phyloP scores from a whole-genome alignment of 2,888 invertebrate species.

The Andrena trimmerana region DNA sequence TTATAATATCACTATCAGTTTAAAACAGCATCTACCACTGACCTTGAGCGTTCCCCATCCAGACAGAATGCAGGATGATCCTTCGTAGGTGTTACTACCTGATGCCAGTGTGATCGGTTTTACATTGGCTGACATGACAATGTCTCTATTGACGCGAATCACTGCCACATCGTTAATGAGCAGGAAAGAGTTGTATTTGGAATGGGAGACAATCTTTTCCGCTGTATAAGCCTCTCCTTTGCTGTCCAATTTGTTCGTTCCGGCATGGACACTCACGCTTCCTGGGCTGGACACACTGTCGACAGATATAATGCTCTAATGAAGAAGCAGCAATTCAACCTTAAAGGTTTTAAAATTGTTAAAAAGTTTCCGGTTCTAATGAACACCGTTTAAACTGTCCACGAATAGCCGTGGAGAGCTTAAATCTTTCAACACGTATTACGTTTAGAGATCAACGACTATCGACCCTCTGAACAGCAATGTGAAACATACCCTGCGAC shows the following conservation, averaged over 20 bases:
- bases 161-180: conserved; percentile 76
- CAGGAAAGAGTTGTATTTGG: conserved; percentile 22
- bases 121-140: conserved; percentile 70
- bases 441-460: too few species aligned
- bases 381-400: too few species aligned
- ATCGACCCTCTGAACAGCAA: too few species aligned
- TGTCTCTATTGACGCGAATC: conserved; percentile 67
- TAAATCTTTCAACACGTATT: too few species aligned
- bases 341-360: too few species aligned
- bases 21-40: conserved; percentile 16
- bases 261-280: conserved; percentile 39
- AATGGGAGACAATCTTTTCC: conserved; percentile 48
- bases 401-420: too few species aligned
- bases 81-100: conserved; percentile 45
- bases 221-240: conserved; percentile 37
- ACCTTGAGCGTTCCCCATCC: conserved; percentile 78
- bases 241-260: conserved; percentile 50
- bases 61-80: conserved; percentile 63
- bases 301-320: not conserved
- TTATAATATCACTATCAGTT: not conserved
- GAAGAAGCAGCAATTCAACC: not conserved
- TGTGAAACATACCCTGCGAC: conserved; percentile 83
- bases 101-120: conserved; percentile 69
- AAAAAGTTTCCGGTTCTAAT: too few species aligned
- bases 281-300: not conserved